These are phyloP conservation scores for Balaeniceps rex DNA, from an alignment of 2,113 vertebrate species.

Conservation along the genomic window DNA sequence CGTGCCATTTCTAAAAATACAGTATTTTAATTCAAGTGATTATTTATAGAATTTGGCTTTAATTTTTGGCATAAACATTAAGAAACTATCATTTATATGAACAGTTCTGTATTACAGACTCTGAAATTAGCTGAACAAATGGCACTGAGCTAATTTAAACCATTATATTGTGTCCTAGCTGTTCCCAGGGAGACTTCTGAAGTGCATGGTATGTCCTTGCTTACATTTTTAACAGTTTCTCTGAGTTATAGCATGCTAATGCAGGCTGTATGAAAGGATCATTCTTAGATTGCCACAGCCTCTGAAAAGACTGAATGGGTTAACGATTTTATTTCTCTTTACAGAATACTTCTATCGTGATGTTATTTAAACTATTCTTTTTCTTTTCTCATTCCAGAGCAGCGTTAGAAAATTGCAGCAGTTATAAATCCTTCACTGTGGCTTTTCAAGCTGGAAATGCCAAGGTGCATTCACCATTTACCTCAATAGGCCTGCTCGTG, in stretches of 20 bases:
- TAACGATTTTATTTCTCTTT: conserved; percentile 5
- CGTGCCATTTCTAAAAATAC: neutral
- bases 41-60: neutral
- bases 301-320: neutral
- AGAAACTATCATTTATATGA: neutral
- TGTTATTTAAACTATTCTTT: neutral
- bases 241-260: neutral
- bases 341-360: neutral
- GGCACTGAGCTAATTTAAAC: neutral
- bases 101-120: neutral
- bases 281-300: neutral
- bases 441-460: conserved; percentile 43
- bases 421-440: conserved; percentile 25
- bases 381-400: neutral
- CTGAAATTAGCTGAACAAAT: neutral
- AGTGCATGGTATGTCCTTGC: neutral
- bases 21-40: neutral
- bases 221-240: neutral
- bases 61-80: neutral
- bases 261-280: neutral
- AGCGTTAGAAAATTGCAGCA: neutral
- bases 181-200: neutral
- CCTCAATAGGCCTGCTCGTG: neutral
- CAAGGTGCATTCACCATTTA: conserved; percentile 18
- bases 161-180: neutral